Percentiles rank a stretch among this genome's conserved stretches.
These are phyloP conservation scores for Gasteruption jaculator DNA, from an alignment of 2,888 invertebrate species.

Conservation along the genomic window DNA sequence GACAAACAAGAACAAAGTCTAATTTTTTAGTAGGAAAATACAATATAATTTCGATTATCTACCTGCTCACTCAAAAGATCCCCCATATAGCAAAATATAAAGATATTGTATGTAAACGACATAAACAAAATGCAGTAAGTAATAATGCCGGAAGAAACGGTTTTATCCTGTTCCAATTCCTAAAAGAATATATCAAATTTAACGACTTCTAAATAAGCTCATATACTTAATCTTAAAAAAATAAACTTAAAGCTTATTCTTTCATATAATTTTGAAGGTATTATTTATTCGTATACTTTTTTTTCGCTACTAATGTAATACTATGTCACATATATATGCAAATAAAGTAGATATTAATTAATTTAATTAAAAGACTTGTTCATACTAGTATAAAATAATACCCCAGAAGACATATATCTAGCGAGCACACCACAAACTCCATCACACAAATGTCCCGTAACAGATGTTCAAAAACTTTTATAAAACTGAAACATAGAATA, in stretches of 20 bases:
- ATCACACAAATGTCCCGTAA: conserved; percentile 38
- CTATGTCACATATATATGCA: too few species aligned
- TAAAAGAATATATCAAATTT: conserved; percentile 24
- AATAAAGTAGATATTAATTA: too few species aligned
- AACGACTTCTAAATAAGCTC: conserved; percentile 7
- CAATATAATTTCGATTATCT: conserved; percentile 3
- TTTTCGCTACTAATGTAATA: too few species aligned
- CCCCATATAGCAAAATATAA: conserved; percentile 41
- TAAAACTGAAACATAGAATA: conserved; percentile 30
- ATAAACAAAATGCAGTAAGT: conserved; percentile 34
- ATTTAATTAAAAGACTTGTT: conserved; percentile 9
- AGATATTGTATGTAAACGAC: conserved; percentile 41
- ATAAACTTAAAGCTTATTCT: conserved; percentile 6
- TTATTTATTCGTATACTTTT: too few species aligned
- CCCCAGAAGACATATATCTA: conserved; percentile 43
- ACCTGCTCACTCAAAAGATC: conserved; percentile 38
- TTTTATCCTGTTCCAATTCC: conserved; percentile 38
- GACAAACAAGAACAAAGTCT: too few species aligned
- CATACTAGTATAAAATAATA: conserved; percentile 42
- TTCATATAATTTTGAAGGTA: too few species aligned
- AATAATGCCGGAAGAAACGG: conserved; percentile 32
- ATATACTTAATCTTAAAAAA: neutral
- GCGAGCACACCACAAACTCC: conserved; percentile 40
- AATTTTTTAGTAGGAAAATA: neutral
- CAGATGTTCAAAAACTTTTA: conserved; percentile 32